A percentile compares a stretch with the other conserved stretches of the same genome.
Evolutionary conservation across 37 sponge, comb jelly and placozoan species (phyloP).

Genomic region (Chondrosia reniformis): DNA sequence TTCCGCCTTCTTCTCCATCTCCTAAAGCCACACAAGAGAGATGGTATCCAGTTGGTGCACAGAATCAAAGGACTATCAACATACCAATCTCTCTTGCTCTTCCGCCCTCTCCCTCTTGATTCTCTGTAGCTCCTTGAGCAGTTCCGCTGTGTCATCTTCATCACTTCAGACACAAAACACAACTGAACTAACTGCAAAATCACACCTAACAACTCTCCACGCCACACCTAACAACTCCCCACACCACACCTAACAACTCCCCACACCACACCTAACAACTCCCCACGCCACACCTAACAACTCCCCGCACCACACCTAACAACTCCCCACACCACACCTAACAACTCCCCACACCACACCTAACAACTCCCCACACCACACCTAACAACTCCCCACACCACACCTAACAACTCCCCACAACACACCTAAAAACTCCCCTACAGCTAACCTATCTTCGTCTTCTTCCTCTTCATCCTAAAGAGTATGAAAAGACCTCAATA

Average conservation of each 20-base stretch:
- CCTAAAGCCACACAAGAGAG: conserved; percentile 39
- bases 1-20: conserved; percentile 80
- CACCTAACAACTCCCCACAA: conserved; percentile 6
- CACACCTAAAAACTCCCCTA: conserved; percentile 11
- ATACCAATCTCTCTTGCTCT: conserved; percentile 30
- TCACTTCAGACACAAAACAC: background rate
- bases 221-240: conserved; percentile 8
- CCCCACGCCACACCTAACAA: conserved; percentile 7
- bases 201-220: conserved; percentile 5
- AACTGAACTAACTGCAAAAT: too few species aligned
- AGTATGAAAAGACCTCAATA: background rate
- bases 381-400: background rate
- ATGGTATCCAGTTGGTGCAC: background rate
- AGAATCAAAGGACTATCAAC: background rate
- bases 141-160: conserved; percentile 96
- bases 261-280: background rate
- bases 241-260: too few species aligned
- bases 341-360: conserved; percentile 7
- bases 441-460: conserved; percentile 29
- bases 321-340: background rate
- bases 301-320: too few species aligned
- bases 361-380: conserved; percentile 8
- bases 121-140: conserved; percentile 88
- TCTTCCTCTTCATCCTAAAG: conserved; percentile 45
- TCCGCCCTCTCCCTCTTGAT: conserved; percentile 83